Evolutionary conservation across 2,888 invertebrate species (phyloP).

Genomic region (Eristalis pertinax): DNA sequence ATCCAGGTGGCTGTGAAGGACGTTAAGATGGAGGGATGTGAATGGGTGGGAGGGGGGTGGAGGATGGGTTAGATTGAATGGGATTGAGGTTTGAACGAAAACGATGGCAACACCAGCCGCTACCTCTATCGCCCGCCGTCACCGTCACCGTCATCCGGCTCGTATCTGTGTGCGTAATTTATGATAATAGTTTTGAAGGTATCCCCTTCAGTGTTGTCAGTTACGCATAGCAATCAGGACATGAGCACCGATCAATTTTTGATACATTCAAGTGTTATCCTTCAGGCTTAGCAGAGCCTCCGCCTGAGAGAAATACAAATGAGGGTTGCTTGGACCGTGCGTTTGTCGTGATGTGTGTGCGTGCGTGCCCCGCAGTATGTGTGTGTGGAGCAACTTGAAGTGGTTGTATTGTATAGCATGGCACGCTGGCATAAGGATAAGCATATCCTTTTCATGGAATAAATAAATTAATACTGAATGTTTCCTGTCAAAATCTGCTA

Average conservation of each 20-base stretch:
- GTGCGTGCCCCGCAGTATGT: neutral
- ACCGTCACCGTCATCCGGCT: neutral
- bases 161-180: conserved; percentile 63
- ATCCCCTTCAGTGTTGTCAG: conserved; percentile 68
- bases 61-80: neutral
- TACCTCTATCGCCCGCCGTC: neutral
- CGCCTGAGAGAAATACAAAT: conserved; percentile 71
- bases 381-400: neutral
- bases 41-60: too few relatives aligned
- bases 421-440: conserved; percentile 59
- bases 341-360: neutral
- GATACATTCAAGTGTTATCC: conserved; percentile 71
- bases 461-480: conserved; percentile 71
- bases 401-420: conserved; percentile 21
- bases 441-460: conserved; percentile 69
- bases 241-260: conserved; percentile 71
- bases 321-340: conserved; percentile 34
- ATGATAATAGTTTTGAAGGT: conserved; percentile 70
- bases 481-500: conserved; percentile 70
- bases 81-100: neutral
- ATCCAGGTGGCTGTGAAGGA: conserved; percentile 3
- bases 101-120: neutral
- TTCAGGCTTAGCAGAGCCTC: conserved; percentile 57
- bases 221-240: conserved; percentile 72
- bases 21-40: too few relatives aligned